Base-by-base conservation (phyloP, 2,113 vertebrate genomes). In the Fulica atra region DNA sequence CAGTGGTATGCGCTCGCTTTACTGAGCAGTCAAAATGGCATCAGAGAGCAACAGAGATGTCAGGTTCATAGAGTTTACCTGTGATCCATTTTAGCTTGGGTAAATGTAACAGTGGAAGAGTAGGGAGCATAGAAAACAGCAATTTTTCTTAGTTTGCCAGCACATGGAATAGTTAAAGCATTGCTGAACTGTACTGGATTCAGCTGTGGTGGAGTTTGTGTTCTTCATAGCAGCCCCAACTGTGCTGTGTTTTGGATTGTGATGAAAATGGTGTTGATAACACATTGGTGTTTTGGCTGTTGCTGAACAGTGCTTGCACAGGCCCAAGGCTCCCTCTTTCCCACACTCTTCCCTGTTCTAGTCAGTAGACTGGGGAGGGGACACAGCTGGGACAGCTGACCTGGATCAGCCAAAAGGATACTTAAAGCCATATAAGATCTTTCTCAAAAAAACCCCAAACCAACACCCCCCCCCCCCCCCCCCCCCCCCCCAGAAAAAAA, bases 381-480 rank as follows among this genome's bases (percentile, higher is more conserved):
- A 46, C 33, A 28, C 19, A 81, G 10, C 28, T 51, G 79, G 53
- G 16, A 61, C 33, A 46, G 26, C 53, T 71, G 68, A 57, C 17
- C 9, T 2, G 3, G 56, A 57, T 57, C 68, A 53, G 10, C 24
- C 28, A 76, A 28, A 76, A 20, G 44, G 17, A n/a, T 83, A 40
- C 56, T 74, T 10, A 35, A 33, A 0, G 3, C n/a, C 7, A 0
- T 50, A 1, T 50, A 51, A 23, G 17, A 56, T 16, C 13, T 70
- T 86, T 82, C 26, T 74, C 31, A 51, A 78, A 53, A 48, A 48
- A 48, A 48, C 7, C 48, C 48, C 19, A 48, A 48, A 19, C 48
- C 48, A 19, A 40, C 40, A 10, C 13, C 40, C 40, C 40, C 13
- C 40, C 40, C 10, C 10, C 40, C 40, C 40, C 40, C 40, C 40